These are phyloP conservation scores for Gymnothorax reevesii DNA, from an alignment of 2,797 vertebrate genomes.

Conservation along the genomic window DNA sequence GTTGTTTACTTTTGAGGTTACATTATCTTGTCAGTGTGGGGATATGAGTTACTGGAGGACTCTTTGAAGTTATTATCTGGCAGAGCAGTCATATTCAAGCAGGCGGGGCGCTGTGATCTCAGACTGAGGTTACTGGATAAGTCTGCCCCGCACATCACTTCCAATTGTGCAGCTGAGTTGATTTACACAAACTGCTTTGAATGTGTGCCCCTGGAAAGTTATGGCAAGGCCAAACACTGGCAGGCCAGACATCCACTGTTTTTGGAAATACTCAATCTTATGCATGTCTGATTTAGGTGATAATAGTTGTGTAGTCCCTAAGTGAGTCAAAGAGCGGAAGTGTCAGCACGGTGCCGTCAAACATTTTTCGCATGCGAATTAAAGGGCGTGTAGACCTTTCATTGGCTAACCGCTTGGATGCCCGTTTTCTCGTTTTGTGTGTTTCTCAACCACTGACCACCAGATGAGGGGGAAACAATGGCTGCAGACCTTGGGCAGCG, in stretches of 20 bases:
- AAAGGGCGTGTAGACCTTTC: neutral
- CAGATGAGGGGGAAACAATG: constrained; percentile 1
- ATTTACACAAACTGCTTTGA: neutral
- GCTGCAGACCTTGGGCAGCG: neutral
- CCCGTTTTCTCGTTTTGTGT: neutral
- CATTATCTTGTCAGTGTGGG: constrained; percentile 12
- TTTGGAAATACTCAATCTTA: neutral
- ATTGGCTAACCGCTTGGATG: neutral
- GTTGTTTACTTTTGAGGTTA: constrained; percentile 3
- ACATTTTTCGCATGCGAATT: neutral
- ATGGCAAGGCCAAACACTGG: neutral
- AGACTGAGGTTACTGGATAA: neutral
- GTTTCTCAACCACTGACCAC: neutral
- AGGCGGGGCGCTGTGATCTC: neutral
- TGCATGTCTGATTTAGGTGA: neutral
- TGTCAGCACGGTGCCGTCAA: constrained; percentile 7
- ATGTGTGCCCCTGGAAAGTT: neutral
- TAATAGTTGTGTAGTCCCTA: neutral
- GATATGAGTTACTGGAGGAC: neutral
- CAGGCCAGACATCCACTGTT: neutral
- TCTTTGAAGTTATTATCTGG: constrained; percentile 15
- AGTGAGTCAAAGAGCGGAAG: neutral
- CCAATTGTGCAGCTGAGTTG: neutral
- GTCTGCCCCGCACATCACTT: neutral
- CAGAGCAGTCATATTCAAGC: neutral